phyloP scores from a whole-genome alignment of 2,797 vertebrate species.

The Cossypha heuglini region DNA sequence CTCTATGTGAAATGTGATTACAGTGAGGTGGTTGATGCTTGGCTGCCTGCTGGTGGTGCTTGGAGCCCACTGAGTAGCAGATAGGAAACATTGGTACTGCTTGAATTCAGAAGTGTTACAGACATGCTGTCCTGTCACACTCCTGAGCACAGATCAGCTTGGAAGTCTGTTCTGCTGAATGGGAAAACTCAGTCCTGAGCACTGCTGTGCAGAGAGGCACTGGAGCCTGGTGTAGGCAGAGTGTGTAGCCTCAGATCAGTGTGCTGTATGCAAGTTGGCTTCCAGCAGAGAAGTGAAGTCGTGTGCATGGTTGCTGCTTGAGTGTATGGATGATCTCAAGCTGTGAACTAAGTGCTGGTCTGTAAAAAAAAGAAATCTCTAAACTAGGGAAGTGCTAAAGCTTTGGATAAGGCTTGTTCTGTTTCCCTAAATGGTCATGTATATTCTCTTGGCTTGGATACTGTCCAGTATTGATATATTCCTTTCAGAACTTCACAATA shows the following conservation, averaged over 20 bases:
- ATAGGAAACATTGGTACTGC: neutral
- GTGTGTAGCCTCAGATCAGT: neutral
- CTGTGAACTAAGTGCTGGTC: neutral
- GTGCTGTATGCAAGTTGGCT: neutral
- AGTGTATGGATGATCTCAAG: neutral
- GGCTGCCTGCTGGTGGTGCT: neutral
- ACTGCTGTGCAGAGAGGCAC: neutral
- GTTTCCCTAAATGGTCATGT: neutral
- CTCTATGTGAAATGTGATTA: neutral
- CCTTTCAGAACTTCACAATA: neutral
- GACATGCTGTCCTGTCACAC: neutral
- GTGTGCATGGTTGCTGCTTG: rapidly evolving
- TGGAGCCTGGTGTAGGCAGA: neutral
- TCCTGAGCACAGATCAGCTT: neutral
- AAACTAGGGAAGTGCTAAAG: neutral
- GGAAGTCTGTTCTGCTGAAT: neutral
- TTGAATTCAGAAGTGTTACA: neutral
- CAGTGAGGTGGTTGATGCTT: neutral
- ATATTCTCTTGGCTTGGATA: neutral
- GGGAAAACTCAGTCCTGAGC: neutral
- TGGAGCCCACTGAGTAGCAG: neutral
- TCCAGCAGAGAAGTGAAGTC: neutral
- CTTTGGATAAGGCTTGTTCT: neutral
- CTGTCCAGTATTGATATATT: neutral
- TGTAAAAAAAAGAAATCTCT: neutral